Conservation (phyloP, 1,140 invertebrate genomes). For the Tetramorium parvispinum region DNA sequence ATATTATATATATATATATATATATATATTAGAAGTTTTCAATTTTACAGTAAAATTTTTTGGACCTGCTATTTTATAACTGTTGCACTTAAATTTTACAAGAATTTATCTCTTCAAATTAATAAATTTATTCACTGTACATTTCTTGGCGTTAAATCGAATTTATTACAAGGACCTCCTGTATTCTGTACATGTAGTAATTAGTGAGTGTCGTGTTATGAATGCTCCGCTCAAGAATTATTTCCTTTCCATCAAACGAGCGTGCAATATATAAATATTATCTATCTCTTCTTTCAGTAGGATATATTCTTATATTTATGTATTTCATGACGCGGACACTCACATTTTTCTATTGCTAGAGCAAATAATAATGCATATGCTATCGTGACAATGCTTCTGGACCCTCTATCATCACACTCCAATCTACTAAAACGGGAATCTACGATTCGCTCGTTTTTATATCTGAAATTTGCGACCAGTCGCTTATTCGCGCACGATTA, state of each 20-base stretch:
- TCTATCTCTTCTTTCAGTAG: not conserved
- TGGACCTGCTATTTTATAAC: not conserved
- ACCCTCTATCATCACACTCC: not conserved
- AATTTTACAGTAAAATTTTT: not conserved
- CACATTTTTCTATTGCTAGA: not conserved
- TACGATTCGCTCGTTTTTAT: not conserved
- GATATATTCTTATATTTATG: not conserved
- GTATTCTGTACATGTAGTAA: not conserved
- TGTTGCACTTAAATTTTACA: not conserved
- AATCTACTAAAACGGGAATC: slow-evolving; percentile 24
- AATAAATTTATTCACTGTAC: not conserved
- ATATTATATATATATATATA: too few relatives aligned
- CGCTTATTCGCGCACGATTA: slow-evolving; percentile 2
- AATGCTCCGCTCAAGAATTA: not conserved
- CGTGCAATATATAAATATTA: not conserved
- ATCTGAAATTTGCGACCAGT: not conserved
- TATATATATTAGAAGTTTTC: too few relatives aligned
- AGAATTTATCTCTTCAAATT: not conserved
- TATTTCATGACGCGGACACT: slow-evolving; percentile 16
- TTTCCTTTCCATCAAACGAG: not conserved
- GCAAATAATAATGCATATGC: slow-evolving; percentile 39
- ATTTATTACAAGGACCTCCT: not conserved
- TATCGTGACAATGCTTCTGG: slow-evolving; percentile 54
- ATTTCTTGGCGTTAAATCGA: not conserved
- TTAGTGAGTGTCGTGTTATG: slow-evolving; percentile 36